Percentiles rank a stretch among this genome's conserved stretches.
phyloP scores from a whole-genome alignment of 1,140 invertebrate genomes.

The Magallana ariakensis region DNA sequence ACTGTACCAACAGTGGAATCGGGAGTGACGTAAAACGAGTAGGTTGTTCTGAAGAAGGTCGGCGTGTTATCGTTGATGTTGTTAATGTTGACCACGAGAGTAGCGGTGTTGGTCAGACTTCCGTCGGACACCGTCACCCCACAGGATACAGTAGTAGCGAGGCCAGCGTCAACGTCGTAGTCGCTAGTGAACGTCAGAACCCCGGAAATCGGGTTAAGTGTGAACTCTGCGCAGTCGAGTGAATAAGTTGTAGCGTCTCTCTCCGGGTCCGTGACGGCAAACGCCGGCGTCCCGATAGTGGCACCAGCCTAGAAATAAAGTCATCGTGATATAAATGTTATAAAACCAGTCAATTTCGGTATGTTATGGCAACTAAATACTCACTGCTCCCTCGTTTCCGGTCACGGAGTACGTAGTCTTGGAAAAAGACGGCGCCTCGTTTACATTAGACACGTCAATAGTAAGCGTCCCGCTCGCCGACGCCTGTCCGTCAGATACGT shows the following conservation, averaged over 20 bases:
- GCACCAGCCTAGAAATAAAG: constrained; percentile 43
- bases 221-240: constrained; percentile 40
- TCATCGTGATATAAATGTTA: too few relatives aligned
- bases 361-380: too few relatives aligned
- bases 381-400: constrained; percentile 29
- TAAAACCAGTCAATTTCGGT: too few relatives aligned
- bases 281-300: constrained; percentile 42
- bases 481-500: constrained; percentile 40
- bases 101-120: constrained; percentile 44
- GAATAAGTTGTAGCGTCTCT: constrained; percentile 46
- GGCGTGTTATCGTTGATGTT: constrained; percentile 61
- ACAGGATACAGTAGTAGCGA: constrained; percentile 41
- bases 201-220: neutral
- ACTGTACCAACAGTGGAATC: constrained; percentile 6
- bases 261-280: constrained; percentile 49
- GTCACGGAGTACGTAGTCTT: constrained; percentile 37
- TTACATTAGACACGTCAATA: constrained; percentile 44
- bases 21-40: neutral
- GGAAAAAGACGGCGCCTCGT: constrained; percentile 47
- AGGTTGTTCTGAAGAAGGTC: constrained; percentile 30
- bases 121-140: constrained; percentile 53
- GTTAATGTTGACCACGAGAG: constrained; percentile 48
- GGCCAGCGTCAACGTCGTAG: constrained; percentile 51
- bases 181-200: neutral
- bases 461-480: constrained; percentile 16